Percentiles rank a stretch among this genome's conserved stretches.
These are phyloP conservation scores for Parnassius apollo DNA, from an alignment of 2,888 invertebrate species.

Conservation along the genomic window DNA sequence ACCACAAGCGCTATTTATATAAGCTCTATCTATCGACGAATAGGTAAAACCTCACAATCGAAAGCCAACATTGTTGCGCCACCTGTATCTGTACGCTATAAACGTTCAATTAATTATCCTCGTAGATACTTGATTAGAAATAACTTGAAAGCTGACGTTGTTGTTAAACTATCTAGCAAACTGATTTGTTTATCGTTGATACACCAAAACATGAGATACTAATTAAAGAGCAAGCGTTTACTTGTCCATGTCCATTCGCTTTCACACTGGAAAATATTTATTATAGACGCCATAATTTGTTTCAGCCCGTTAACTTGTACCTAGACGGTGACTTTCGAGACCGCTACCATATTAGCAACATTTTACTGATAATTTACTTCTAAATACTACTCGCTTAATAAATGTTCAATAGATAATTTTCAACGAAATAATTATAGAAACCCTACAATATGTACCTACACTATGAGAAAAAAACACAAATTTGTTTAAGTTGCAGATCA, in stretches of 20 bases:
- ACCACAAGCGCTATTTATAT: neutral
- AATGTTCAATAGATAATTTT: too few relatives aligned
- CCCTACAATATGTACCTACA: too few relatives aligned
- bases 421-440: too few relatives aligned
- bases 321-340: slow-evolving; percentile 21
- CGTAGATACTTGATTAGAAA: slow-evolving; percentile 13
- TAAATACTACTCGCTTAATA: too few relatives aligned
- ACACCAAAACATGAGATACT: slow-evolving; percentile 18
- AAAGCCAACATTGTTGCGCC: slow-evolving; percentile 15
- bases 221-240: slow-evolving; percentile 16
- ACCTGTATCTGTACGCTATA: slow-evolving; percentile 24
- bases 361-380: slow-evolving; percentile 20
- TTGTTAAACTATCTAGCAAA: slow-evolving; percentile 3
- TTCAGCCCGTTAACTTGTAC: neutral
- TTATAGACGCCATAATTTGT: slow-evolving; percentile 7
- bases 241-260: slow-evolving; percentile 5
- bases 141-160: neutral
- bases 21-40: slow-evolving; percentile 27
- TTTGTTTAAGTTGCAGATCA: too few relatives aligned
- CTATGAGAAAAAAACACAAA: too few relatives aligned
- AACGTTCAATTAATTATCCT: slow-evolving; percentile 25
- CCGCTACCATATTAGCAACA: slow-evolving; percentile 24
- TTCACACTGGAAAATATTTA: slow-evolving; percentile 9
- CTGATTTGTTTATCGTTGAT: slow-evolving; percentile 12
- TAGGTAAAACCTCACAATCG: neutral